Evolutionary conservation across 1,140 invertebrate genomes (phyloP), one percentile per base, ranked within the genome.

Genomic region (Orius laevigatus): DNA sequence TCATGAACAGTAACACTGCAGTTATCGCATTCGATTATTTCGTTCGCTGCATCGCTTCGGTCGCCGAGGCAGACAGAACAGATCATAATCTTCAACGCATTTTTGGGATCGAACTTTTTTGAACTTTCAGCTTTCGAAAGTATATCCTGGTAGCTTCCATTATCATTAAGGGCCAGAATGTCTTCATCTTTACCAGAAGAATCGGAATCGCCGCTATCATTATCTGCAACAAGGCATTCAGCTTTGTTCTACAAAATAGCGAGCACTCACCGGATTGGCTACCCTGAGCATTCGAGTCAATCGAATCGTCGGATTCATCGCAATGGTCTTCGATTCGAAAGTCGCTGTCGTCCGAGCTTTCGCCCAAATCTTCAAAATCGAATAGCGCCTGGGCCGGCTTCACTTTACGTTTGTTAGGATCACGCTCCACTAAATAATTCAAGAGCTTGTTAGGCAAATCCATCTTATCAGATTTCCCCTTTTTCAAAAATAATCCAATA

Each of bases 1-100:
- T 97, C 92, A 68, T 97, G 91, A 9, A 96, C 91, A 52, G 87
- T 88, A 0, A 94, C 84, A 11, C 89, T 88, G 69, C 92, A 97
- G 25, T 84, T 79, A 69, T 97, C 92, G 68, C 92, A 97, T 66
- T 94, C 91, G 6, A 95, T 86, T 55, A 97, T 93, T 68, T 96
- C 92, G 72, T 96, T 93, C 38, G 83, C 73, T 58, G 89, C 85
- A 67, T 90, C 87, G 63, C 86, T 93, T 56, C 81, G 74, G 49
- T 94, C 91, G 0, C 91, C 90, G 16, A 96, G 67, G 61, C 93
- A 97, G 2, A 90, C 87, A 60, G 83, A 87, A 62, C 92, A 97
- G 53, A 96, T 89, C 14, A 88, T 63, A 51, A 74, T 63, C 57
- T 70, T 58, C 19, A 56, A 42, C 8, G 57, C 60, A 50, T 62